A percentile compares a stretch with the other conserved stretches of the same genome.
phyloP scores from a whole-genome alignment of 2,113 vertebrate genomes.

The Triplophysa tibetana region DNA sequence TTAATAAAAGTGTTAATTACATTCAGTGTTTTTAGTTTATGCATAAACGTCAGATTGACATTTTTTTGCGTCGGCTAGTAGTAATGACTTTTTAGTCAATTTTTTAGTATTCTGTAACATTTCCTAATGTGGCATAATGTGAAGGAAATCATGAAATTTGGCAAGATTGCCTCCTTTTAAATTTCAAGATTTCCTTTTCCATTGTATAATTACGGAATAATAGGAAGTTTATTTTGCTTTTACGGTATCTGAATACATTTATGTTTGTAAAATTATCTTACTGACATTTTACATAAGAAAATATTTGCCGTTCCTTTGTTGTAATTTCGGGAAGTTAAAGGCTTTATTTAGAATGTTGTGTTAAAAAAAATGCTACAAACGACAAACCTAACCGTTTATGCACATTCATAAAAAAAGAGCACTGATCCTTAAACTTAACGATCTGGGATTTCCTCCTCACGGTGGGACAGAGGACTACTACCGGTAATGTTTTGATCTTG shows the following conservation, averaged over 20 bases:
- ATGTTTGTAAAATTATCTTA: too few species aligned
- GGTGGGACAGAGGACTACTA: background rate
- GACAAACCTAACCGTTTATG: background rate
- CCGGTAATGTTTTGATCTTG: slow-evolving; percentile 28
- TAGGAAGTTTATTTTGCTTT: too few species aligned
- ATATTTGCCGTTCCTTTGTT: background rate
- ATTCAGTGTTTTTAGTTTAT: slow-evolving; percentile 14
- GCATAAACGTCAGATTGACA: background rate
- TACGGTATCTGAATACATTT: background rate
- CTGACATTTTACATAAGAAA: background rate
- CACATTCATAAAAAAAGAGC: slow-evolving; percentile 31
- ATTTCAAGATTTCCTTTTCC: too few species aligned
- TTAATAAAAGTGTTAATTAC: slow-evolving; percentile 35
- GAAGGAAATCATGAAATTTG: too few species aligned
- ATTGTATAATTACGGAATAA: too few species aligned
- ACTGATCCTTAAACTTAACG: background rate
- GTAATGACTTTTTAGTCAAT: too few species aligned
- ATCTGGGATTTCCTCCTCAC: slow-evolving; percentile 23
- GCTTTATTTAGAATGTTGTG: background rate
- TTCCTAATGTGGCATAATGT: too few species aligned
- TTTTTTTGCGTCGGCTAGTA: background rate
- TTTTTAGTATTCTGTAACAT: too few species aligned
- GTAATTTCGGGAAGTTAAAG: background rate
- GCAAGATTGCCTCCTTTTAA: too few species aligned
- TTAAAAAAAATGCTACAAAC: background rate